A percentile compares a stretch with the other conserved stretches of the same genome.
These are phyloP conservation scores for Spicauda simplicius DNA, from an alignment of 2,888 invertebrate genomes.

Conservation along the genomic window DNA sequence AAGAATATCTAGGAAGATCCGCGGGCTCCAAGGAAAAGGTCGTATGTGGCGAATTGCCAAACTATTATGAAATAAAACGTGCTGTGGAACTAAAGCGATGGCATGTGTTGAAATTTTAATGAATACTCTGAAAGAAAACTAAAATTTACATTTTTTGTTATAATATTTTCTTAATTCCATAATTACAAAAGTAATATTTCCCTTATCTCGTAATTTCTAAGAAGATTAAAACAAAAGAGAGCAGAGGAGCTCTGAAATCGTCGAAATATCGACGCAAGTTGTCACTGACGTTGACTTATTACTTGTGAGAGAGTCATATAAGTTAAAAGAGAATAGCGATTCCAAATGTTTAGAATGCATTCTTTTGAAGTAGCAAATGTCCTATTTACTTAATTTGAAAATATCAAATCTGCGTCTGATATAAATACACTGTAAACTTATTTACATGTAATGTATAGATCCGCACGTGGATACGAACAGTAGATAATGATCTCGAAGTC, in stretches of 20 bases:
- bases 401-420: too few species aligned
- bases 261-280: conserved; percentile 34
- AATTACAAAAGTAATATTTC: neutral
- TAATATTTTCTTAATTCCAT: neutral
- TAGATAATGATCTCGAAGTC: too few species aligned
- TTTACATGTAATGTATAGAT: too few species aligned
- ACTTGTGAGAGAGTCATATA: conserved; percentile 9
- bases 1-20: too few species aligned
- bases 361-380: neutral
- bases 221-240: conserved; percentile 25
- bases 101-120: too few species aligned
- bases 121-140: neutral
- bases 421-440: too few species aligned
- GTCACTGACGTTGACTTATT: conserved; percentile 37
- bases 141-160: neutral
- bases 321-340: conserved; percentile 14
- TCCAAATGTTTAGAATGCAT: neutral
- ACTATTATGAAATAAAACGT: too few species aligned
- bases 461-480: too few species aligned
- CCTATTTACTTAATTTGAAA: too few species aligned
- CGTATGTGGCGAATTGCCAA: too few species aligned
- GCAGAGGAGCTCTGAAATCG: conserved; percentile 22
- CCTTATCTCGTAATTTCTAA: conserved; percentile 3
- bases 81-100: too few species aligned
- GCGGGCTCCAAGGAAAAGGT: too few species aligned